Conservation (phyloP, 2,113 vertebrate species). For the Stegastes partitus region DNA sequence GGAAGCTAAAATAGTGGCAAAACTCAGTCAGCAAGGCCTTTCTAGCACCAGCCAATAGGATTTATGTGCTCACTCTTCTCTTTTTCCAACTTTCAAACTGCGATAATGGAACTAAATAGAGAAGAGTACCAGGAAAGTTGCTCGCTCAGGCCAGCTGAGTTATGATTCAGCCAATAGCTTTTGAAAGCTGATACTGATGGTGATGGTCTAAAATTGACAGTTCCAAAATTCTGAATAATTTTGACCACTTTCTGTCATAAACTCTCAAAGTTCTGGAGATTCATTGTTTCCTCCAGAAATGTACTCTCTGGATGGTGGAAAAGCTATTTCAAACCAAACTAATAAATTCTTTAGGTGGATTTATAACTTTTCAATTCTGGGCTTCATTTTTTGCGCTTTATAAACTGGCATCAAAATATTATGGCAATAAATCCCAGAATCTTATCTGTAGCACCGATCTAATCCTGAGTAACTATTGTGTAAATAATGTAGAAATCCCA, state of each 20-base stretch:
- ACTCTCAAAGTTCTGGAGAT: constrained; percentile 9
- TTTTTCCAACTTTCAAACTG: constrained; percentile 44
- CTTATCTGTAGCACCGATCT: too few species aligned
- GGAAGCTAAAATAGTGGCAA: constrained; percentile 75
- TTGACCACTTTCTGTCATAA: constrained; percentile 19
- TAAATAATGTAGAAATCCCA: too few species aligned
- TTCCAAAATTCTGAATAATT: constrained; percentile 24
- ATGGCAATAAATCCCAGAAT: too few species aligned
- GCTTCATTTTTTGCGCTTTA: too few species aligned
- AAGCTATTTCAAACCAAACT: constrained; percentile 13
- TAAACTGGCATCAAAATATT: too few species aligned
- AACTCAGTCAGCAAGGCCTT: constrained; percentile 59
- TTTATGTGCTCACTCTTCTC: constrained; percentile 50
- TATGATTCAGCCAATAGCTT: constrained; percentile 24
- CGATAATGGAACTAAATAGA: constrained; percentile 55
- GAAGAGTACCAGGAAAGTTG: constrained; percentile 51
- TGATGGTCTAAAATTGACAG: neutral
- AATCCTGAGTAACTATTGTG: too few species aligned
- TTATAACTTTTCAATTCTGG: too few species aligned
- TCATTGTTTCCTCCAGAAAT: constrained; percentile 28
- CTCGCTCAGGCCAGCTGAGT: constrained; percentile 21
- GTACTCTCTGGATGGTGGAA: constrained; percentile 22
- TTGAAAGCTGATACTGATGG: constrained; percentile 41
- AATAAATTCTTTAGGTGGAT: too few species aligned
- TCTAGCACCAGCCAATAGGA: constrained; percentile 55